Conservation (phyloP, 2,797 vertebrate genomes). For the Ptychobarbus kaznakovi region DNA sequence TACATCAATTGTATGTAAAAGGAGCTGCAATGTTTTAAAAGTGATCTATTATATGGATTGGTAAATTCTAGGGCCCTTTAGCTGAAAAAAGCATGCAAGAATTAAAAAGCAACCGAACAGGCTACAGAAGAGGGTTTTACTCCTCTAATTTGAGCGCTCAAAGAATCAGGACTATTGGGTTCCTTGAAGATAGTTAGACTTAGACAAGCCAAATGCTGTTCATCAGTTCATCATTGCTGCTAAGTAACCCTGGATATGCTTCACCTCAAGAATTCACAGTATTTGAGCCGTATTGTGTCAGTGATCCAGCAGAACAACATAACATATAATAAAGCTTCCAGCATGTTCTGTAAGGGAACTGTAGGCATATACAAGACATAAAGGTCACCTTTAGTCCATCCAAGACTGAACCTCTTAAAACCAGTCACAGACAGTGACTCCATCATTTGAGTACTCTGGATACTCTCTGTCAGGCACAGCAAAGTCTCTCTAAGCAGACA, state of each 20-base stretch:
- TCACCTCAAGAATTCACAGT: neutral
- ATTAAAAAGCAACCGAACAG: neutral
- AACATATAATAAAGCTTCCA: conserved; percentile 3
- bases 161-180: conserved; percentile 3
- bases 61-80: neutral
- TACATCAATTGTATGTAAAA: conserved; percentile 1
- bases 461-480: conserved; percentile 9
- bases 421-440: conserved; percentile 4
- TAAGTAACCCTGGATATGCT: neutral
- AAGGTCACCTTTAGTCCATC: neutral
- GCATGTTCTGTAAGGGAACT: neutral
- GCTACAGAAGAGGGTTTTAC: neutral
- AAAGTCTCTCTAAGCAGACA: conserved; percentile 2
- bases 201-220: neutral
- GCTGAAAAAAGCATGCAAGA: neutral
- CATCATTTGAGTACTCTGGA: neutral
- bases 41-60: neutral
- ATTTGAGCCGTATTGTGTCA: neutral
- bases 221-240: neutral
- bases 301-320: neutral
- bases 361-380: neutral
- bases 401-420: neutral
- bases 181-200: neutral
- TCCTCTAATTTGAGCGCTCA: neutral
- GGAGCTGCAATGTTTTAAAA: neutral